Base-by-base conservation (phyloP, 1,140 invertebrate species). In the Arctopsyche grandis region DNA sequence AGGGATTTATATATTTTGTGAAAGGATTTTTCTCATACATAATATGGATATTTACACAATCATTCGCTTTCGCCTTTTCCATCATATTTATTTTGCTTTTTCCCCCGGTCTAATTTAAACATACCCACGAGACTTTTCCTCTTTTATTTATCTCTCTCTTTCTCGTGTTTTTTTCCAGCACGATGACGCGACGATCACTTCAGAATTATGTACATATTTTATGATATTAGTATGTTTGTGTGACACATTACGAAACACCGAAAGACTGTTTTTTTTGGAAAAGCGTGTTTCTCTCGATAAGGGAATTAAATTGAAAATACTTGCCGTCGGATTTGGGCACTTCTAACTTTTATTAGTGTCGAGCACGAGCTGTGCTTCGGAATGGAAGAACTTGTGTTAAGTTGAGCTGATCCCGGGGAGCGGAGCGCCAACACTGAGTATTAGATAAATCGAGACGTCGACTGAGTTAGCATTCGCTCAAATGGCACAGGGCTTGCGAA, bases 341-440 rank as follows among this genome's bases (percentile, higher is more conserved):
- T 76, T 14, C 22, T 9, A 19, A 19, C 7, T 29, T 66, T 16
- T 66, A 29, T 24, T 24, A 66, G 4, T 66, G 10, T 29, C 21
- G 4, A 19, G 14, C 10, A 16, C 9, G 21, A 66, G 0, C 12
- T 66, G 10, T 70, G 10, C 38, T 70, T 70, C n/a, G 38, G 16
- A 9, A 70, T 26, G 29, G 56, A 52, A 63, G 74, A 76, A 76
- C 19, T 76, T 43, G 74, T n/a, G 16, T 63, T 76, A 22, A 52
- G 74, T 76, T 76, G 74, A 76, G 74, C 74, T 76, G 74, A 56
- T 76, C 74, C 74, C 74, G 74, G 74, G 74, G 43, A 76, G 24
- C 44, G 74, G 43, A 76, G 74, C 22, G 58, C 74, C 26, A 63
- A 46, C 56, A 76, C 74, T 76, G 74, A 76, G 74, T 63, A 76